phyloP scores from a whole-genome alignment of 92 coral and sea anemone genomes.

The Isaurus tuberculatus region DNA sequence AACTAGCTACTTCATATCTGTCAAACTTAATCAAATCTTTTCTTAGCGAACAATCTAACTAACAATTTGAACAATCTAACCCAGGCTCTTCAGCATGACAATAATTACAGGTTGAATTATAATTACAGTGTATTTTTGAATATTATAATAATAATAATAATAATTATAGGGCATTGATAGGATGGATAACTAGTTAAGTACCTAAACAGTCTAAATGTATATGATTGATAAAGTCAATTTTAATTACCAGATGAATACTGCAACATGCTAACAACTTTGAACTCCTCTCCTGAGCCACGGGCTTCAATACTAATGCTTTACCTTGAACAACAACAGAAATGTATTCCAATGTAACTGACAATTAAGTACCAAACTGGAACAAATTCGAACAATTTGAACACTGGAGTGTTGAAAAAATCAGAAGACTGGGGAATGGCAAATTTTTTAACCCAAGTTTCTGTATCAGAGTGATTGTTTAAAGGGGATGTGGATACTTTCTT shows the following conservation, averaged over 20 bases:
- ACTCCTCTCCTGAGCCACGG: conserved; percentile 10
- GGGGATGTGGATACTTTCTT: no score
- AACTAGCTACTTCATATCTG: conserved; percentile 4
- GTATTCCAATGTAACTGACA: conserved; percentile 51
- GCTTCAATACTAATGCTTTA: conserved; percentile 4
- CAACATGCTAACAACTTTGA: conserved; percentile 27
- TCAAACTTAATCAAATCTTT: conserved; percentile 5
- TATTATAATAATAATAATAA: conserved; percentile 1
- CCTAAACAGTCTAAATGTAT: conserved; percentile 12
- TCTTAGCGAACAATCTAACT: conserved; percentile 10
- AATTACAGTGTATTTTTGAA: background rate
- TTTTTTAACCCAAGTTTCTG: conserved; percentile 38
- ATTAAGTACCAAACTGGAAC: conserved; percentile 44
- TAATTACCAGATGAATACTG: conserved; percentile 6
- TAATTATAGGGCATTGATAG: background rate
- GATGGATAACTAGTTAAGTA: conserved; percentile 9
- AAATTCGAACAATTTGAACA: conserved; percentile 24
- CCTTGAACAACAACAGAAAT: conserved; percentile 49
- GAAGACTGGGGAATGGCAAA: conserved; percentile 32
- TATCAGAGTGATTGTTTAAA: conserved; percentile 23
- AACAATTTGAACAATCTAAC: conserved; percentile 5
- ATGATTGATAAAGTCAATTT: conserved; percentile 3
- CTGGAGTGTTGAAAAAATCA: conserved; percentile 7
- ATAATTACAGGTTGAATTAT: conserved; percentile 1
- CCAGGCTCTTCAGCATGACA: conserved; percentile 13